These are phyloP conservation scores for Sapayoa aenigma DNA, from an alignment of 2,113 vertebrate genomes.

Conservation along the genomic window DNA sequence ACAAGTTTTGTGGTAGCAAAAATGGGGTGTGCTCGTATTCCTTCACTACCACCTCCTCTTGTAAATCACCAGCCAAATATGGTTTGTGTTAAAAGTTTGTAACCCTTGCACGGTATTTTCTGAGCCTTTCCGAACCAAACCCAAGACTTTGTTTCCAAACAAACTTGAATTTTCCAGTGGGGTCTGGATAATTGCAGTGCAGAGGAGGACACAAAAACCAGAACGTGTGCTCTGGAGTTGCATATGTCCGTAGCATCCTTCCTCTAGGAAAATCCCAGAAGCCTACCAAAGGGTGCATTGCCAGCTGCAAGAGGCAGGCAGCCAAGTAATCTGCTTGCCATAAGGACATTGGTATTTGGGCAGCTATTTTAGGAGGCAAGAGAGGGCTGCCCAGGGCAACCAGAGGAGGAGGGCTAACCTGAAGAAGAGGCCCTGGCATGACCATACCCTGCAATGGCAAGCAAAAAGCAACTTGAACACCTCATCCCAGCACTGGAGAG, in stretches of 20 bases:
- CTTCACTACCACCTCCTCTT: background rate
- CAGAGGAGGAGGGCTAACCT: background rate
- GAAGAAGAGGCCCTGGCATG: background rate
- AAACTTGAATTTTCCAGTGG: conserved; percentile 15
- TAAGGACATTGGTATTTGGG: background rate
- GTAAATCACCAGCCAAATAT: background rate
- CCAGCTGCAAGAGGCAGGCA: rapidly evolving
- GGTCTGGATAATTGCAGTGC: conserved; percentile 12
- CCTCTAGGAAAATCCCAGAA: background rate
- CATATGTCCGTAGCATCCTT: background rate
- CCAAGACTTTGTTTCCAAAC: background rate
- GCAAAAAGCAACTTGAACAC: rapidly evolving
- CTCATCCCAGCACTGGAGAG: rapidly evolving
- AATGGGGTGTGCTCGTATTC: background rate
- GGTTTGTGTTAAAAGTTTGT: background rate
- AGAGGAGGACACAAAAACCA: conserved; percentile 25
- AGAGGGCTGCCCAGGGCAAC: background rate
- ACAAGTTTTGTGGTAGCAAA: background rate
- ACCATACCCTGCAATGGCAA: rapidly evolving
- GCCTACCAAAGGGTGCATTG: background rate
- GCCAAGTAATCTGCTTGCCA: background rate
- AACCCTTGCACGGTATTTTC: background rate
- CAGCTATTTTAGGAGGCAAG: background rate
- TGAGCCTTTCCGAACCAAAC: conserved; percentile 5
- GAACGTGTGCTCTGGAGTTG: background rate